Percentiles rank a stretch among this genome's conserved stretches.
Conservation (phyloP, 2,888 invertebrate species). For the Muschampia staudingeri region DNA sequence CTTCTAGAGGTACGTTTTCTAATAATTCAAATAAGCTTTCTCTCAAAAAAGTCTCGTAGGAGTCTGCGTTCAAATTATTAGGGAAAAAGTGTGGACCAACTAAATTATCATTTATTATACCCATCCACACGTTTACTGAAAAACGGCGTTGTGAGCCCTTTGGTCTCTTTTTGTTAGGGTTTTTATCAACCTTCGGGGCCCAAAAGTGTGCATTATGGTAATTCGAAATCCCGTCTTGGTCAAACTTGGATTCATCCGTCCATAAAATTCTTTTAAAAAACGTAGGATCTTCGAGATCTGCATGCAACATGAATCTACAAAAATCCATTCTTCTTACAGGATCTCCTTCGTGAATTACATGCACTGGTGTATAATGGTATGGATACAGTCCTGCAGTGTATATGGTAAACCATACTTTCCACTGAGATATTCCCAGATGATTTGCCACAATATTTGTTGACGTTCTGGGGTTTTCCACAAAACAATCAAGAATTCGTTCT, state of each 20-base stretch:
- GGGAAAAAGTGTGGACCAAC: conserved; percentile 70
- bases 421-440: neutral
- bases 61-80: conserved; percentile 67
- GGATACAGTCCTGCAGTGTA: neutral
- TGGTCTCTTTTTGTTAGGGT: conserved; percentile 66
- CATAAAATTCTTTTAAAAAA: neutral
- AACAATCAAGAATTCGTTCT: neutral
- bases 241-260: neutral
- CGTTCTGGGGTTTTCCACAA: neutral
- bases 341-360: neutral
- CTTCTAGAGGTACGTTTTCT: conserved; percentile 34
- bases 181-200: conserved; percentile 65
- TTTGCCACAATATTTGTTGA: neutral
- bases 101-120: conserved; percentile 67
- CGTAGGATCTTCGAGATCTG: neutral
- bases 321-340: no score
- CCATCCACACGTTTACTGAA: conserved; percentile 69
- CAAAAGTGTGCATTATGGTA: conserved; percentile 68
- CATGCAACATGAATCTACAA: neutral
- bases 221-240: conserved; percentile 56
- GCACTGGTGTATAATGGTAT: neutral
- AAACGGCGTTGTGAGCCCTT: conserved; percentile 69
- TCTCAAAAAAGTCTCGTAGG: conserved; percentile 47
- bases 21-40: neutral
- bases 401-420: neutral